Evolutionary conservation across 2,888 invertebrate species (phyloP).

Genomic region (Phaedon cochleariae): DNA sequence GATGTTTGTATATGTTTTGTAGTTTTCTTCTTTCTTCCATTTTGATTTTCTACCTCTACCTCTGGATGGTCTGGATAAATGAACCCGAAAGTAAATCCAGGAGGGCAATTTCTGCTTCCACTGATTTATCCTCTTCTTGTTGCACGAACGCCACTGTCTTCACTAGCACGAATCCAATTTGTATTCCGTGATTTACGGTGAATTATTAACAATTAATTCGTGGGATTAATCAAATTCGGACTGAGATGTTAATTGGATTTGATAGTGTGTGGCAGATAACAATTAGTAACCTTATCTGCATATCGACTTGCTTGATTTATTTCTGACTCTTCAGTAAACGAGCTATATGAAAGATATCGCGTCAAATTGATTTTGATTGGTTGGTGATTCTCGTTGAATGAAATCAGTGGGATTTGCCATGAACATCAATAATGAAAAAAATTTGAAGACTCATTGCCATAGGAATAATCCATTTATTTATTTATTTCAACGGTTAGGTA

Average conservation of each 20-base stretch:
- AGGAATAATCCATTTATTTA: no score
- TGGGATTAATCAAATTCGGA: slow-evolving; percentile 31
- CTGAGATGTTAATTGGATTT: slow-evolving; percentile 37
- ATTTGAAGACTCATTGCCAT: no score
- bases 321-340: background rate
- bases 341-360: background rate
- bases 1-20: no score
- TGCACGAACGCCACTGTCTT: slow-evolving; percentile 3
- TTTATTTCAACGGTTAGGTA: no score
- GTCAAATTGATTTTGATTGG: background rate
- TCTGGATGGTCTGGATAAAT: no score
- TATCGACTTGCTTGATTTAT: slow-evolving; percentile 15
- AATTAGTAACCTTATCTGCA: slow-evolving; percentile 32
- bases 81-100: no score
- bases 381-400: background rate
- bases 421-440: no score
- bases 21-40: no score
- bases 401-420: no score
- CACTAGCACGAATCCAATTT: slow-evolving; percentile 14
- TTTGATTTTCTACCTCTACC: no score
- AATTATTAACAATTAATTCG: slow-evolving; percentile 33
- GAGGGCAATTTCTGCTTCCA: no score
- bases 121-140: background rate
- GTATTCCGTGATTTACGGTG: slow-evolving; percentile 20
- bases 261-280: slow-evolving; percentile 33